Conservation (phyloP, 2,888 invertebrate genomes). For the Yponomeuta sedellus region DNA sequence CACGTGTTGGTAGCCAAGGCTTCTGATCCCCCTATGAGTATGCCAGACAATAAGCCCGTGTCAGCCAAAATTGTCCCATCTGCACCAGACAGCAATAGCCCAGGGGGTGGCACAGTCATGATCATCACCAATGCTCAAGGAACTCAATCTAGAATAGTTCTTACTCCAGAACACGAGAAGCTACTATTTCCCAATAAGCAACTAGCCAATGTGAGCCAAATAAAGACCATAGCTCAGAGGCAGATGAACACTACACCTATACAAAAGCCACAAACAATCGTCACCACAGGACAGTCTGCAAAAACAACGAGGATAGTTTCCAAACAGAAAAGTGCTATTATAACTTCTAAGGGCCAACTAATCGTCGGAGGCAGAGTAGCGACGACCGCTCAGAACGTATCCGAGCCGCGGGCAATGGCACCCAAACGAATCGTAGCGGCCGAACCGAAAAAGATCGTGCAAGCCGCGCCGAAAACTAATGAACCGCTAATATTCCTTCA, state of each 20-base stretch:
- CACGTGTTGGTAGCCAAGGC: slow-evolving; percentile 58
- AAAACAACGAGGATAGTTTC: slow-evolving; percentile 53
- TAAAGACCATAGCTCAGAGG: slow-evolving; percentile 53
- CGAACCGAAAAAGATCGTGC: slow-evolving; percentile 56
- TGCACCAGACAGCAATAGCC: slow-evolving; percentile 43
- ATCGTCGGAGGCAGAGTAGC: slow-evolving; percentile 65
- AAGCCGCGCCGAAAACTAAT: slow-evolving; percentile 51
- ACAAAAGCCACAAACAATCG: slow-evolving; percentile 32
- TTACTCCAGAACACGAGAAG: slow-evolving; percentile 79
- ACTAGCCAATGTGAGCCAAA: slow-evolving; percentile 51
- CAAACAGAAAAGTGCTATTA: slow-evolving; percentile 69
- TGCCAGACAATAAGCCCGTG: slow-evolving; percentile 50
- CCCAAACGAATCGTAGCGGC: slow-evolving; percentile 50
- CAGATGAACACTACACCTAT: slow-evolving; percentile 8
- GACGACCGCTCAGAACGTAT: slow-evolving; percentile 64
- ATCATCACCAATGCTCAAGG: slow-evolving; percentile 80
- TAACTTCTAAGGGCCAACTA: slow-evolving; percentile 76
- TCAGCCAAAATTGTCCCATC: slow-evolving; percentile 59
- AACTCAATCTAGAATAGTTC: slow-evolving; percentile 75
- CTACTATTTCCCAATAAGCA: slow-evolving; percentile 74
- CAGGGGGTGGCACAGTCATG: slow-evolving; percentile 77
- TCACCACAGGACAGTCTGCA: slow-evolving; percentile 39
- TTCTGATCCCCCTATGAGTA: slow-evolving; percentile 34
- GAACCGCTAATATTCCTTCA: slow-evolving; percentile 64
- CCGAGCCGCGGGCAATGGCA: slow-evolving; percentile 51